These are phyloP conservation scores for Macrostomum lignano DNA, from an alignment of 1,140 invertebrate genomes.

Conservation along the genomic window DNA sequence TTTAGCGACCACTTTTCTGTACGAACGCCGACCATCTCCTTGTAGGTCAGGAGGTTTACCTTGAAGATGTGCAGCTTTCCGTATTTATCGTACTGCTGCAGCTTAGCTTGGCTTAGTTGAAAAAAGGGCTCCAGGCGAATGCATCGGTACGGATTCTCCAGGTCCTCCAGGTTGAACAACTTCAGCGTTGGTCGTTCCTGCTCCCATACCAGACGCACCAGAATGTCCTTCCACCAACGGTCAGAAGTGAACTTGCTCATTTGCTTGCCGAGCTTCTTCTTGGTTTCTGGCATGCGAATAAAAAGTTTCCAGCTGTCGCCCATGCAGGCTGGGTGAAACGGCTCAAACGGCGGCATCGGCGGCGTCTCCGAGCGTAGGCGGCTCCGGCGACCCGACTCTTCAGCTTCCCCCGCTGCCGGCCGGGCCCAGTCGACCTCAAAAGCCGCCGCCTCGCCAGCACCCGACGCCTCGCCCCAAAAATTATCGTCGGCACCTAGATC, in stretches of 20 bases:
- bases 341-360: too few relatives aligned
- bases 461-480: too few relatives aligned
- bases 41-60: conserved; percentile 4
- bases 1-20: conserved; percentile 4
- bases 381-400: too few relatives aligned
- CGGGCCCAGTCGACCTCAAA: too few relatives aligned
- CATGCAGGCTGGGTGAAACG: too few relatives aligned
- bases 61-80: conserved; percentile 7
- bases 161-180: conserved; percentile 3
- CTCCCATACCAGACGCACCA: background rate
- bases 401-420: too few relatives aligned
- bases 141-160: conserved; percentile 2
- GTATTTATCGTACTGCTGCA: conserved; percentile 6
- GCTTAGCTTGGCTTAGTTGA: conserved; percentile 2
- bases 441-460: too few relatives aligned
- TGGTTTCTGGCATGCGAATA: too few relatives aligned
- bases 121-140: conserved; percentile 5
- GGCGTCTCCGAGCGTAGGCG: too few relatives aligned
- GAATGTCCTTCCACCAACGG: conserved; percentile 3
- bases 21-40: conserved; percentile 5
- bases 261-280: conserved; percentile 4
- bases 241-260: conserved; percentile 4
- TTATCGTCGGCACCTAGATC: too few relatives aligned
- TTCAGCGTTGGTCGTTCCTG: background rate
- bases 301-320: too few relatives aligned